Percentiles rank a stretch among this genome's conserved stretches.
Conservation (phyloP, 2,888 invertebrate genomes). For the Meta bourneti region DNA sequence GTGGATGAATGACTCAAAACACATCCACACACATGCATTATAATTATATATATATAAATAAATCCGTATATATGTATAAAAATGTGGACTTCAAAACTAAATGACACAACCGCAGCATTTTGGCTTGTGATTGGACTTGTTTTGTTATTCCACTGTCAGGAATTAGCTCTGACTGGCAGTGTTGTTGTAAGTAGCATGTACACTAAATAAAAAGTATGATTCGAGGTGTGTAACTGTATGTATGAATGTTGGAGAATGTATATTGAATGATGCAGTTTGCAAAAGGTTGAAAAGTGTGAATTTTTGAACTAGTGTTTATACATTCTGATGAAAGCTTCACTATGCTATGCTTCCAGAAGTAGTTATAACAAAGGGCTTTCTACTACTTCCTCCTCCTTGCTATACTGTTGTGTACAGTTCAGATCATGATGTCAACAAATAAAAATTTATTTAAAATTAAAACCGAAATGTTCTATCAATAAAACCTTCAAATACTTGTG, state of each 20-base stretch:
- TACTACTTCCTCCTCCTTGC: constrained; percentile 55
- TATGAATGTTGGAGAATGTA: constrained; percentile 22
- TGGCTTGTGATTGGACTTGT: constrained; percentile 69
- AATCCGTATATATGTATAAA: constrained; percentile 33
- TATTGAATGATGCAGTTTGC: neutral
- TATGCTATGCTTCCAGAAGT: constrained; percentile 74
- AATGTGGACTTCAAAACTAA: constrained; percentile 57
- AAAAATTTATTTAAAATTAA: constrained; percentile 2
- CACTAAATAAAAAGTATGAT: constrained; percentile 23
- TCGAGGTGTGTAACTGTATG: constrained; percentile 49
- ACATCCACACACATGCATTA: constrained; percentile 71
- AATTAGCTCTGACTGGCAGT: constrained; percentile 41
- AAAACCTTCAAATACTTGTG: neutral
- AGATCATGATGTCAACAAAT: constrained; percentile 48
- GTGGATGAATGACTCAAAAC: constrained; percentile 69
- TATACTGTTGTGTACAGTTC: constrained; percentile 69
- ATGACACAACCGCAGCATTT: constrained; percentile 53
- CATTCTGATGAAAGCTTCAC: constrained; percentile 59
- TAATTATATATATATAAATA: constrained; percentile 61
- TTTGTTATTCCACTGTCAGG: constrained; percentile 68
- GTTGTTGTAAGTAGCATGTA: constrained; percentile 74
- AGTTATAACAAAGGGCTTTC: constrained; percentile 49
- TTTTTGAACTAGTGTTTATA: constrained; percentile 69
- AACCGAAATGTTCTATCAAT: neutral
- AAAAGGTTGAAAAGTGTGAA: constrained; percentile 28